Evolutionary conservation across 2,113 vertebrate genomes (phyloP).

Genomic region (Amia ocellicauda): DNA sequence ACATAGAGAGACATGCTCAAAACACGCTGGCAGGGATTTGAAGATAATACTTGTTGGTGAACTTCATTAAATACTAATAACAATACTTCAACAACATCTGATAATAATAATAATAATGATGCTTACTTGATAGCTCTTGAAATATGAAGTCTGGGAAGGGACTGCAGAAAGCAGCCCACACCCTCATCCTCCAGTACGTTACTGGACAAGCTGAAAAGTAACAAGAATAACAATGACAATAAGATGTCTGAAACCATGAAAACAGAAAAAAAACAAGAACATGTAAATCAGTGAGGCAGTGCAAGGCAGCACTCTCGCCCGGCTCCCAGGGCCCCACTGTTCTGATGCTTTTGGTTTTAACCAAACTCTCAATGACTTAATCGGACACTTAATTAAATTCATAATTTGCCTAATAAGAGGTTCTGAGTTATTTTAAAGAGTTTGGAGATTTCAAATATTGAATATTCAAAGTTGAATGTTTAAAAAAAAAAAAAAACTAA

Average conservation of each 20-base stretch:
- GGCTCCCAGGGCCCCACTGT: too few species aligned
- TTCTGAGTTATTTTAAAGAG: too few species aligned
- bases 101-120: not conserved
- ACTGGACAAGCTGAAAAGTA: slow-evolving; percentile 52
- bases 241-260: not conserved
- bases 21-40: not conserved
- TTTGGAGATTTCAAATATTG: too few species aligned
- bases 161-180: slow-evolving; percentile 42
- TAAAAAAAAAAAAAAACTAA: too few species aligned
- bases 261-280: not conserved
- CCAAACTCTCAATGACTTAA: too few species aligned
- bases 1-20: too few species aligned
- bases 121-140: slow-evolving; percentile 54
- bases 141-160: slow-evolving; percentile 46
- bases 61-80: too few species aligned
- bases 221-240: slow-evolving; percentile 5
- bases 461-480: too few species aligned
- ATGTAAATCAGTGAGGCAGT: not conserved
- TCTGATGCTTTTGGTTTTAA: too few species aligned
- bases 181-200: slow-evolving; percentile 54
- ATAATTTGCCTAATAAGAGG: too few species aligned
- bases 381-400: too few species aligned
- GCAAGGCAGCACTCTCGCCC: too few species aligned
- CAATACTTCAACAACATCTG: not conserved
- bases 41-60: not conserved